These are phyloP conservation scores for Pseudonaja textilis DNA, from an alignment of 2,113 vertebrate genomes.

Conservation along the genomic window DNA sequence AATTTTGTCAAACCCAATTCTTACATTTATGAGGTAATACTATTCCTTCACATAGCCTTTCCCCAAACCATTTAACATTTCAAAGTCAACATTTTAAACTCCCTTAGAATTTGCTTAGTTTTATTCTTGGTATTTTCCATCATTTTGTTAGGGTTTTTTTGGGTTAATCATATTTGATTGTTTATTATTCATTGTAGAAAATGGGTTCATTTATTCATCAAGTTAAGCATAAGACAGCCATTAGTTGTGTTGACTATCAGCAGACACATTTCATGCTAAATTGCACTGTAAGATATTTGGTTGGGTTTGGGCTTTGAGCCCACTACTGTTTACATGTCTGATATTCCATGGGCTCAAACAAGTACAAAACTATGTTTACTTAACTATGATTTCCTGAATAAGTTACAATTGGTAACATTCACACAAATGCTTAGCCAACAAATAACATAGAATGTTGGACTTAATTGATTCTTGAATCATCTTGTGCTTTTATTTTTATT, in stretches of 20 bases:
- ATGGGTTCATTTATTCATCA: neutral
- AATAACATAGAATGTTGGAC: neutral
- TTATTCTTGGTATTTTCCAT: neutral
- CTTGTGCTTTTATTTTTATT: neutral
- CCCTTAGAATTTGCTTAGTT: neutral
- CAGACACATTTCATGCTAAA: neutral
- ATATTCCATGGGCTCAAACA: neutral
- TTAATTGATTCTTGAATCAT: neutral
- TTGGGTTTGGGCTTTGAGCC: neutral
- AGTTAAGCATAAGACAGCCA: neutral
- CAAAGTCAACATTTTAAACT: neutral
- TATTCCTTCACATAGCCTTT: neutral
- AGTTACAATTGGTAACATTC: neutral
- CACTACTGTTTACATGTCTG: neutral
- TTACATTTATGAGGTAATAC: neutral
- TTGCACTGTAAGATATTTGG: neutral
- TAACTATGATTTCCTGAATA: neutral
- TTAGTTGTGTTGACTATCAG: neutral
- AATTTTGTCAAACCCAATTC: neutral
- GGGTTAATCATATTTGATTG: neutral
- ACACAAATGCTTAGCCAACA: neutral
- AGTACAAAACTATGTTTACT: neutral
- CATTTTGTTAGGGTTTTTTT: neutral
- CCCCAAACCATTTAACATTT: neutral
- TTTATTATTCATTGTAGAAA: neutral